Evolutionary conservation across 2,113 vertebrate genomes (phyloP).

Genomic region (Spea multiplicata): DNA sequence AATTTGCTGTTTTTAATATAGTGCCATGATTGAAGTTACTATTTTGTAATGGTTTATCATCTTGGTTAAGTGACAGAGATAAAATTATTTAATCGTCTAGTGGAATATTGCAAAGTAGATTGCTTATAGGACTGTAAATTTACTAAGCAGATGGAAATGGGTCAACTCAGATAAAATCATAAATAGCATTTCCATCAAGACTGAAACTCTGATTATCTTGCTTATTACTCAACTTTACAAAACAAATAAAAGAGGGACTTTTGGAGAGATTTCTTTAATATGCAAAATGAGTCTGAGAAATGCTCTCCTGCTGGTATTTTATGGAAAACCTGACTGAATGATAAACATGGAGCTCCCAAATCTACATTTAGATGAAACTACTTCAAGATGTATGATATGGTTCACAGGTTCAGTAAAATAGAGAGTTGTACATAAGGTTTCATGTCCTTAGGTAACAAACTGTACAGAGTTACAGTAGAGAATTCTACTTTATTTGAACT

Average conservation of each 20-base stretch:
- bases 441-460: constrained; percentile 57
- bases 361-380: constrained; percentile 83
- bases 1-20: neutral
- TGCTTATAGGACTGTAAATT: constrained; percentile 58
- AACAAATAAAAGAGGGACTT: constrained; percentile 73
- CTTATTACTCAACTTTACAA: constrained; percentile 76
- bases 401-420: constrained; percentile 67
- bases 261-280: constrained; percentile 66
- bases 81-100: constrained; percentile 57
- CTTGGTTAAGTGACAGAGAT: constrained; percentile 57
- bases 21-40: constrained; percentile 50
- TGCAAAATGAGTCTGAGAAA: constrained; percentile 72
- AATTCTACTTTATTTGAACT: constrained; percentile 55
- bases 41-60: constrained; percentile 12
- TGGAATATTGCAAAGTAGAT: constrained; percentile 56
- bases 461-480: constrained; percentile 57
- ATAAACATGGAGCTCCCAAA: constrained; percentile 68
- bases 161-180: constrained; percentile 62
- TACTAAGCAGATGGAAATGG: constrained; percentile 53
- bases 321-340: constrained; percentile 70
- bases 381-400: constrained; percentile 70
- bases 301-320: constrained; percentile 71
- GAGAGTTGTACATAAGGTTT: constrained; percentile 65
- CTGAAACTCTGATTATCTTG: constrained; percentile 72
- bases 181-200: constrained; percentile 63